Base-by-base conservation (phyloP, 2,888 invertebrate genomes). In the Hypselothyrea guttata region DNA sequence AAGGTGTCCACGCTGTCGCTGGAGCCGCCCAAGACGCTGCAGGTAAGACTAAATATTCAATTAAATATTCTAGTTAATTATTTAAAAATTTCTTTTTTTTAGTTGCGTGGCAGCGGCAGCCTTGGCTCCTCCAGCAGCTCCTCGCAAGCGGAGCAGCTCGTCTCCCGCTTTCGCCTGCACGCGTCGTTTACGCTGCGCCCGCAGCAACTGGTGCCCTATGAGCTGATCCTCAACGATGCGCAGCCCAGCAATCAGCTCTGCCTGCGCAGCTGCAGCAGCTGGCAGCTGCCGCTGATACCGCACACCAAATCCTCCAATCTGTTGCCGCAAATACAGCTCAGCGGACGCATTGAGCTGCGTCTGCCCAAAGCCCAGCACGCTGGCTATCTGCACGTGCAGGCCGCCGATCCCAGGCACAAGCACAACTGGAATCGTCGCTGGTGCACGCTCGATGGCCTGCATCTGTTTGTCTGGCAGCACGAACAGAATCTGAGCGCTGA, bases 381-480 rank as follows among this genome's bases (percentile, higher is more conserved):
- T 1, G 92, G 92, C 0, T 92, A 92, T 71, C 71, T 93, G 1
- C 91, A 91, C 37, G 87, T 92, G 9, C 91, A 92, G 12, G 89
- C 89, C 38, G 85, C 90, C 9, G 89, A 89, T 45, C 87, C 90
- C 12, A 69, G 74, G n/a, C 88, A 87, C 4, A 78, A 84, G 0
- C 87, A 91, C 13, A 86, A 87, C 49, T 93, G 92, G 92, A 92
- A 92, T 77, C 89, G 91, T 0, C 88, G 91, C 48, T 93, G 92
- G 92, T 92, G 92, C 72, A 89, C 89, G 4, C 78, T 93, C 5
- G 86, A 90, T 16, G 91, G 90, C 0, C 86, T 90, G 9, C 72
- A 75, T 0, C 66, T 93, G 1, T 81, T 84, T 15, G 90, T 92
- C 33, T 93, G 92, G 91, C 91, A 91, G 47, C 91, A 91, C 76